A percentile compares a stretch with the other conserved stretches of the same genome.
These are phyloP conservation scores for Bradynema listronoti DNA, from an alignment of 1,140 invertebrate genomes.

Conservation along the genomic window DNA sequence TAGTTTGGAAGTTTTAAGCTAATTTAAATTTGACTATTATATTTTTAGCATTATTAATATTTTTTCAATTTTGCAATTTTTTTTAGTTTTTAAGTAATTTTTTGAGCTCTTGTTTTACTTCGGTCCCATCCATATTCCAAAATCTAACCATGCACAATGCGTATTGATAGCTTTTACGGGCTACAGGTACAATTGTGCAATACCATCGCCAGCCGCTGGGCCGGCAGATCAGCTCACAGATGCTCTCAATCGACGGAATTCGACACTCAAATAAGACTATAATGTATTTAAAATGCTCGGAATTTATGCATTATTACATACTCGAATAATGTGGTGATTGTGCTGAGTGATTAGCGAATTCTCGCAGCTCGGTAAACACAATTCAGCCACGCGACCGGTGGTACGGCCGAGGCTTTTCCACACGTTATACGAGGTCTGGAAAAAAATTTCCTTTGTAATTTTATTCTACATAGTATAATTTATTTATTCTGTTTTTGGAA, in stretches of 20 bases:
- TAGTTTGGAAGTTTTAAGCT: too few species aligned
- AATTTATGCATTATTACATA: slow-evolving; percentile 59
- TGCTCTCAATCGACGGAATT: slow-evolving; percentile 76
- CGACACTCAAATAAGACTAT: slow-evolving; percentile 68
- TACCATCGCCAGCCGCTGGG: slow-evolving; percentile 86
- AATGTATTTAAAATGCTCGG: neutral
- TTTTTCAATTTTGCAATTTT: too few species aligned
- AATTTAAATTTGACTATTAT: too few species aligned
- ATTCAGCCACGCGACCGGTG: slow-evolving; percentile 63
- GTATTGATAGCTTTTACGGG: slow-evolving; percentile 63
- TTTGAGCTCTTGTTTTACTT: too few species aligned
- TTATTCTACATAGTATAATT: neutral
- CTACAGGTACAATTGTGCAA: slow-evolving; percentile 73
- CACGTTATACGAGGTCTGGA: slow-evolving; percentile 59
- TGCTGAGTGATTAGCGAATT: slow-evolving; percentile 75
- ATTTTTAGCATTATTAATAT: too few species aligned
- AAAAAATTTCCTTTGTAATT: too few species aligned
- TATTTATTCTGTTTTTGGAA: slow-evolving; percentile 60
- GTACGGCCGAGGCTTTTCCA: slow-evolving; percentile 55
- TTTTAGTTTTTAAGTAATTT: too few species aligned
- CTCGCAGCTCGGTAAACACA: slow-evolving; percentile 78
- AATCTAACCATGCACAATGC: slow-evolving; percentile 74
- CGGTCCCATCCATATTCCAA: neutral
- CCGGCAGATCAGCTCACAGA: slow-evolving; percentile 84
- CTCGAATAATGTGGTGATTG: slow-evolving; percentile 88